Conservation (phyloP, 37 sponge, comb jelly and placozoan species). For the Haliclona indistincta region DNA sequence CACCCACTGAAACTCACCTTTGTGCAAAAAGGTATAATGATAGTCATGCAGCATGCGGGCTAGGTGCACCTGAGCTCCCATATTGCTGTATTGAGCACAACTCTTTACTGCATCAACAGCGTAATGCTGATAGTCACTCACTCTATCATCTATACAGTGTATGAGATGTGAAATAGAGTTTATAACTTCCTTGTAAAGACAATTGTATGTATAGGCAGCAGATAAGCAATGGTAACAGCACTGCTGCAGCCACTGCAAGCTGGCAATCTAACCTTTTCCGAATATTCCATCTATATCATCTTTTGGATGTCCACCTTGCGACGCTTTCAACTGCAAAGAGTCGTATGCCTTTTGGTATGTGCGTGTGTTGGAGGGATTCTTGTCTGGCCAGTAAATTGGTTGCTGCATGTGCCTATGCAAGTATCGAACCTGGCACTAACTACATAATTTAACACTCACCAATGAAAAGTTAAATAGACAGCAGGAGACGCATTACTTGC, state of each 20-base stretch:
- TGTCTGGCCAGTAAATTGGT: constrained; percentile 71
- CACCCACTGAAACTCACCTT: constrained; percentile 75
- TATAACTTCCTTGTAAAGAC: neutral
- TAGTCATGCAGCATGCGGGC: neutral
- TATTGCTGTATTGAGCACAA: constrained; percentile 38
- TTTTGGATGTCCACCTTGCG: constrained; percentile 59
- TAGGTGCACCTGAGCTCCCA: constrained; percentile 70
- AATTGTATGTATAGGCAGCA: neutral
- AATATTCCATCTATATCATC: constrained; percentile 54
- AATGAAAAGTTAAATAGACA: neutral
- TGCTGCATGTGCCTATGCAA: constrained; percentile 61
- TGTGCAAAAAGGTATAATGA: neutral
- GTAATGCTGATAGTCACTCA: constrained; percentile 73
- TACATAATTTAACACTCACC: neutral
- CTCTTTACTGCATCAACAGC: constrained; percentile 58
- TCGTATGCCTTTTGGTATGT: constrained; percentile 74
- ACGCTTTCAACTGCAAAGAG: constrained; percentile 39
- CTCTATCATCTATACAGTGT: constrained; percentile 45
- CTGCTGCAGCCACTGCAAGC: neutral
- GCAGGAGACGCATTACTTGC: neutral
- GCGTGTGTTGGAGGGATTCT: constrained; percentile 35
- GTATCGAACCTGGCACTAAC: neutral
- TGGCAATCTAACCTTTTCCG: constrained; percentile 43
- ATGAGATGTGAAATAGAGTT: neutral
- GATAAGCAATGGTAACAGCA: neutral